Percentiles rank a stretch among this genome's conserved stretches.
phyloP scores from a whole-genome alignment of 1,140 invertebrate species.

The Caenorhabditis elegans region WBcel235 BX284606.5:9924501-9925000 shows the following conservation, averaged over 20 bases:
- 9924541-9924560: too few relatives aligned
- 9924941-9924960: slow-evolving; percentile 27
- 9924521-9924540: too few relatives aligned
- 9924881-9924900: not conserved
- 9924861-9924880: not conserved
- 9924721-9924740: not conserved
- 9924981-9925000: slow-evolving; percentile 13
- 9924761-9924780: not conserved
- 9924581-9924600: too few relatives aligned
- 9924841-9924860: not conserved
- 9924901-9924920: too few relatives aligned
- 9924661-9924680: not conserved
- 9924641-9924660: not conserved
- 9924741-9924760: not conserved
- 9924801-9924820: not conserved
- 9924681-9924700: not conserved
- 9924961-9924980: not conserved
- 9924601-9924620: too few relatives aligned
- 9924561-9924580: too few relatives aligned
- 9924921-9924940: not conserved
- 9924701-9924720: not conserved
- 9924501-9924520: too few relatives aligned
- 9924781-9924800: not conserved
- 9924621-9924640: too few relatives aligned
- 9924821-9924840: not conserved